Evolutionary conservation across 2,113 vertebrate genomes (phyloP).

Genomic region (Psophia crepitans): DNA sequence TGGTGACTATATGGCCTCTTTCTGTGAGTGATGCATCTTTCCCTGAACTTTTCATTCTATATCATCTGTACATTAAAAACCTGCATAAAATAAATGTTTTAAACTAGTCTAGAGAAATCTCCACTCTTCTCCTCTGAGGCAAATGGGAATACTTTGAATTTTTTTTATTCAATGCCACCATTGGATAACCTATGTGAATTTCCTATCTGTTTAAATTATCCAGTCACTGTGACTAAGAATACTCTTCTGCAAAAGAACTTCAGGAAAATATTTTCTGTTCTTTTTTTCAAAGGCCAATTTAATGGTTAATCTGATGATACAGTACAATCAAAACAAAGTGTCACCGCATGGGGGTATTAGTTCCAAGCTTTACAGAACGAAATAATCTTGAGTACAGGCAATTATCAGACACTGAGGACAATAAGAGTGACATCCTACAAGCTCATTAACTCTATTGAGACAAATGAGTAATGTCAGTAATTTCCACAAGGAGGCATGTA

Average conservation of each 20-base stretch:
- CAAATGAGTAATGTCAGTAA: slow-evolving; percentile 16
- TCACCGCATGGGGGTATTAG: slow-evolving; percentile 2
- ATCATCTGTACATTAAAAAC: background rate
- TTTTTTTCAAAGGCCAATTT: background rate
- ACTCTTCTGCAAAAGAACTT: background rate
- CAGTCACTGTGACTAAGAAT: background rate
- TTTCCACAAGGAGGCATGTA: slow-evolving; percentile 6
- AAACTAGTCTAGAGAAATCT: background rate
- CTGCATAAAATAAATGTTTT: background rate
- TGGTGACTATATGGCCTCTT: background rate
- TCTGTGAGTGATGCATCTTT: background rate
- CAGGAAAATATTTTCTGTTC: background rate
- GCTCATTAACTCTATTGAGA: slow-evolving; percentile 29
- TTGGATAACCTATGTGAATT: background rate
- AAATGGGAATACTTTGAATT: background rate
- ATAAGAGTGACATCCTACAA: background rate
- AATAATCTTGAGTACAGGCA: slow-evolving; percentile 1
- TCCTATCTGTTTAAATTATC: background rate
- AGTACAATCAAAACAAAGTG: background rate
- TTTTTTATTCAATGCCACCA: background rate
- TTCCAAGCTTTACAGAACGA: background rate
- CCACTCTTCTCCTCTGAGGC: background rate
- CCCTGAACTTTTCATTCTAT: background rate
- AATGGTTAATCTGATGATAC: background rate
- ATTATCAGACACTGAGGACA: background rate